Conservation (phyloP, 2,797 vertebrate genomes). For the Echiichthys vipera region DNA sequence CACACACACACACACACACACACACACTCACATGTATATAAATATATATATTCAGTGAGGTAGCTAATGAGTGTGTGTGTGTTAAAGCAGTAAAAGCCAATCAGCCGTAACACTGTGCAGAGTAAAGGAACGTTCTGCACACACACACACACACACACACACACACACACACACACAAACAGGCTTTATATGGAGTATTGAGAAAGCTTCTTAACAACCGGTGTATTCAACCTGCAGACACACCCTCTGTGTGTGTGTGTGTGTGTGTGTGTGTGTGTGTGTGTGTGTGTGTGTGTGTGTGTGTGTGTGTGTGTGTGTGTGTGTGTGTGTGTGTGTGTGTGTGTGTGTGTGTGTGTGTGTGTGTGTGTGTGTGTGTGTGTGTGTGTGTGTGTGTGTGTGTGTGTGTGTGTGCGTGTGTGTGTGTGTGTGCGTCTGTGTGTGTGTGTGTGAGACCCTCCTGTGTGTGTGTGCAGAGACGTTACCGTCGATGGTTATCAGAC, state of each 20-base stretch:
- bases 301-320: constrained; percentile 23
- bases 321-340: constrained; percentile 42
- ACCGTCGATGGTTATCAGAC: constrained; percentile 62
- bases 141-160: constrained; percentile 1
- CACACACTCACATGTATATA: not conserved
- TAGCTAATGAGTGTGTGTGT: constrained; percentile 30
- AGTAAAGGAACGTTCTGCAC: constrained; percentile 52
- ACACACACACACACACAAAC: constrained; percentile 60
- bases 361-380: constrained; percentile 6
- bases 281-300: not conserved
- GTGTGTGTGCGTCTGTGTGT: too few species aligned
- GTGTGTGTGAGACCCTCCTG: constrained; percentile 34
- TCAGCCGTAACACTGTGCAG: constrained; percentile 45
- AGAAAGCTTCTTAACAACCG: constrained; percentile 65
- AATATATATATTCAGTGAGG: not conserved
- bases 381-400: constrained; percentile 2
- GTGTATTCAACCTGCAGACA: constrained; percentile 61
- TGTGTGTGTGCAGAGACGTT: constrained; percentile 47
- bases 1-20: not conserved
- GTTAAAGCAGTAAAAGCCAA: constrained; percentile 56
- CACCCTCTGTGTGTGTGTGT: constrained; percentile 39
- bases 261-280: constrained; percentile 13
- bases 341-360: constrained; percentile 43
- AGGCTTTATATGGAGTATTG: constrained; percentile 75
- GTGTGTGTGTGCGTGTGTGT: constrained; percentile 22